Conservation (phyloP, 1,140 invertebrate species). For the Tyrophagus putrescentiae region DNA sequence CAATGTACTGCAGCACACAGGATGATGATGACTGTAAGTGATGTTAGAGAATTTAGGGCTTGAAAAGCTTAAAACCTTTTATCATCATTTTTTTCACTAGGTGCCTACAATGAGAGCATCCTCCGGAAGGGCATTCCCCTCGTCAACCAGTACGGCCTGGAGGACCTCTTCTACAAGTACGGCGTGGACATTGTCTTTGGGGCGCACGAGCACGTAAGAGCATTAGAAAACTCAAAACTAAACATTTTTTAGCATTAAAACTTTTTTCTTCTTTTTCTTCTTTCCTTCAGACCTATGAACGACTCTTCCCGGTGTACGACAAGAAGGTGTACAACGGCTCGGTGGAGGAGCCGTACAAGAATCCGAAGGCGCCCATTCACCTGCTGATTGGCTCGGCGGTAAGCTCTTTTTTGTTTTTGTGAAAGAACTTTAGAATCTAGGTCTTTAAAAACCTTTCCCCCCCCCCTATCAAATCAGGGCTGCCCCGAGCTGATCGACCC, state of each 20-base stretch:
- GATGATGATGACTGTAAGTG: slow-evolving; percentile 13
- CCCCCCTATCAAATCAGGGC: slow-evolving; percentile 5
- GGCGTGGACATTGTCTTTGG: slow-evolving; percentile 82
- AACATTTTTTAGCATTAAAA: too few relatives aligned
- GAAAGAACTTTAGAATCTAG: slow-evolving; percentile 37
- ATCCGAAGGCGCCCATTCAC: slow-evolving; percentile 78
- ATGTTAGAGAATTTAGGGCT: too few relatives aligned
- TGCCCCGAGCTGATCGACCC: slow-evolving; percentile 33
- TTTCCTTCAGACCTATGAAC: slow-evolving; percentile 87
- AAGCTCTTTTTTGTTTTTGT: slow-evolving; percentile 41
- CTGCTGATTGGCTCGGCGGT: slow-evolving; percentile 40
- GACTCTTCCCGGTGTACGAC: slow-evolving; percentile 83
- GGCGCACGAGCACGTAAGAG: slow-evolving; percentile 92
- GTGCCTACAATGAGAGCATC: slow-evolving; percentile 49
- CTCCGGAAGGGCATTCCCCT: slow-evolving; percentile 26
- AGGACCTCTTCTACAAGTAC: slow-evolving; percentile 67
- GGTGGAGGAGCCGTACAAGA: slow-evolving; percentile 55
- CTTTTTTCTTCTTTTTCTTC: too few relatives aligned
- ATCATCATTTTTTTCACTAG: too few relatives aligned
- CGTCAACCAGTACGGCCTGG: slow-evolving; percentile 42
- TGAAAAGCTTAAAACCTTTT: too few relatives aligned
- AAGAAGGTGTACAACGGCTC: slow-evolving; percentile 62
- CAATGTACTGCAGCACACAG: slow-evolving; percentile 81
- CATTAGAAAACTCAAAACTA: too few relatives aligned
- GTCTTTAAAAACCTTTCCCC: not conserved